Conservation (phyloP, 2,888 invertebrate species). For the Ophion costatus region DNA sequence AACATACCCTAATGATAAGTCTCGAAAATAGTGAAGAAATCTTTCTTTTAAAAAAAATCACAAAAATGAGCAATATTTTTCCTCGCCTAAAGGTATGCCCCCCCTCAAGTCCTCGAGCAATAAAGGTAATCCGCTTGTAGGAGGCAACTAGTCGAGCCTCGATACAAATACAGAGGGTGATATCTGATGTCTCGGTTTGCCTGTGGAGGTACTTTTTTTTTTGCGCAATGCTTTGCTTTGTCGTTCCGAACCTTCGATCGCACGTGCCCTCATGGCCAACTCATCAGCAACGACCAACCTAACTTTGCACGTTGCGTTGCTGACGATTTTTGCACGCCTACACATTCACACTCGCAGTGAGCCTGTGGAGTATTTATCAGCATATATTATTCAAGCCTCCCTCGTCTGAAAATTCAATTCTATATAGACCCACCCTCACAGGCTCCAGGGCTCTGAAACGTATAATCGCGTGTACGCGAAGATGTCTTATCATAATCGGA, state of each 20-base stretch:
- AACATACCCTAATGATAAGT: no score
- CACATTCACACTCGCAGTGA: neutral
- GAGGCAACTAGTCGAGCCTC: slow-evolving; percentile 36
- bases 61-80: no score
- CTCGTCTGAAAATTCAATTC: slow-evolving; percentile 67
- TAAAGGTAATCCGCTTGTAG: slow-evolving; percentile 33
- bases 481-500: slow-evolving; percentile 71
- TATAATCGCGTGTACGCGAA: slow-evolving; percentile 68
- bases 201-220: neutral
- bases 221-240: slow-evolving; percentile 1
- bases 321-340: neutral
- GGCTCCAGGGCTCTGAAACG: slow-evolving; percentile 42
- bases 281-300: slow-evolving; percentile 27
- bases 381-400: slow-evolving; percentile 57
- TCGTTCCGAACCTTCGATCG: slow-evolving; percentile 29
- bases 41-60: no score
- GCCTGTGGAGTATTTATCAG: slow-evolving; percentile 60
- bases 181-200: slow-evolving; percentile 1
- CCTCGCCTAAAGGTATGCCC: no score
- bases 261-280: slow-evolving; percentile 37
- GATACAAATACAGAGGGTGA: slow-evolving; percentile 14
- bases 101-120: neutral
- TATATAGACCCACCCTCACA: slow-evolving; percentile 48
- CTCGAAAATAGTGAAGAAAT: no score
- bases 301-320: slow-evolving; percentile 6